These are phyloP conservation scores for Lycodopsis pacificus DNA, from an alignment of 2,797 vertebrate species.

Conservation along the genomic window DNA sequence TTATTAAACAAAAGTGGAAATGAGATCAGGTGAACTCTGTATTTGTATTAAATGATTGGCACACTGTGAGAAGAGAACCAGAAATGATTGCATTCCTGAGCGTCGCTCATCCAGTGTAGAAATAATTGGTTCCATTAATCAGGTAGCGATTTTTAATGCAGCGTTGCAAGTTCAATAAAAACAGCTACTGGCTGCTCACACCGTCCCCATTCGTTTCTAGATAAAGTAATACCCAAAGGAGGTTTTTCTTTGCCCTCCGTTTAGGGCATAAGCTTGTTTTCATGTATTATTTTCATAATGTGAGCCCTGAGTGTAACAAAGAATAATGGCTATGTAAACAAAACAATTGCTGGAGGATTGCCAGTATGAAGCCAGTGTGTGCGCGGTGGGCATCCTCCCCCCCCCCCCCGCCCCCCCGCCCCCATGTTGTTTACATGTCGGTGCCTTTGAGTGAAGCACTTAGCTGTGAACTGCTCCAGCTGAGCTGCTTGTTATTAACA, in stretches of 20 bases:
- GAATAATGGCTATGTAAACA: slow-evolving; percentile 1
- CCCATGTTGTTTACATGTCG: slow-evolving; percentile 11
- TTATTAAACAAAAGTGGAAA: neutral
- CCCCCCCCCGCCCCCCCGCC: neutral
- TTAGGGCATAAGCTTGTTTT: slow-evolving; percentile 20
- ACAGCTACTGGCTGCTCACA: neutral
- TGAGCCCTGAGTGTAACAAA: slow-evolving; percentile 3
- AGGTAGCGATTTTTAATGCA: neutral
- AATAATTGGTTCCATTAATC: neutral
- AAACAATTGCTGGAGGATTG: slow-evolving; percentile 6
- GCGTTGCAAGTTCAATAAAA: neutral
- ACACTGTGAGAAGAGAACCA: neutral
- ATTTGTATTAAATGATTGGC: neutral
- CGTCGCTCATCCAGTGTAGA: neutral
- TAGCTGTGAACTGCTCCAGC: slow-evolving; percentile 37
- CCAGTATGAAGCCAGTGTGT: neutral
- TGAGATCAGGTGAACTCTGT: neutral
- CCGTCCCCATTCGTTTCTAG: slow-evolving; percentile 2
- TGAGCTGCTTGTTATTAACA: slow-evolving; percentile 47
- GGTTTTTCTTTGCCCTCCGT: neutral
- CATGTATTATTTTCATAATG: slow-evolving; percentile 26
- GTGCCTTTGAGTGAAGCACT: slow-evolving; percentile 35
- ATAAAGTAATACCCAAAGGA: slow-evolving; percentile 8
- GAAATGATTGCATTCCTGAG: neutral
- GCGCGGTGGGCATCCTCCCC: neutral